Evolutionary conservation across 2,113 vertebrate genomes (phyloP).

Genomic region (Varanus komodoensis): DNA sequence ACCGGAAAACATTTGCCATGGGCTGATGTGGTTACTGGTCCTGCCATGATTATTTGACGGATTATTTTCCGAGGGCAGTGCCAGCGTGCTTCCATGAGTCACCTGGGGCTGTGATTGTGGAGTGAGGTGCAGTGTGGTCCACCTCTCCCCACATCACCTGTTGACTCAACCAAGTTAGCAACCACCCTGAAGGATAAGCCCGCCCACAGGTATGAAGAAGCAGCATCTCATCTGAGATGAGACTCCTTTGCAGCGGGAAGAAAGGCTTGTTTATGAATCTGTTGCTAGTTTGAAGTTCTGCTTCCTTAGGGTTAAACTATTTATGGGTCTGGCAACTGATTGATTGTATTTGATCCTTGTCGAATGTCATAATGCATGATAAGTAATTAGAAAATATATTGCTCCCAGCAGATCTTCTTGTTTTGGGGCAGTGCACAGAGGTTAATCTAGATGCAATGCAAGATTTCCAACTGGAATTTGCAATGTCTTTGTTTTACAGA

Average conservation of each 20-base stretch:
- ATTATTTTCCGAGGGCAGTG: background rate
- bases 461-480: background rate
- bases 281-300: background rate
- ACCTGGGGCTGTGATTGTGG: background rate
- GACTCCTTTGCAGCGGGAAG: background rate
- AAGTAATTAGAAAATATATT: background rate
- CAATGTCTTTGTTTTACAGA: background rate
- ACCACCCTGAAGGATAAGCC: background rate
- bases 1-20: background rate
- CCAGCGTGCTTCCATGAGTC: background rate
- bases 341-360: background rate
- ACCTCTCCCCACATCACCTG: background rate
- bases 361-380: background rate
- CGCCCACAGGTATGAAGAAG: background rate
- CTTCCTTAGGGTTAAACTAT: background rate
- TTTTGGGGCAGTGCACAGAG: too few relatives aligned
- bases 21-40: background rate
- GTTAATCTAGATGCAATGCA: background rate
- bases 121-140: background rate
- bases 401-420: background rate
- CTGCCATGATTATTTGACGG: background rate
- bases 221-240: background rate
- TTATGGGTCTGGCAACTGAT: background rate
- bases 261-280: background rate
- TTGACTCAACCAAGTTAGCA: slow-evolving; percentile 9